Evolutionary conservation across 2,888 invertebrate species (phyloP), one percentile per base, ranked within the genome.

Genomic region (Sinohyriopsis cumingii): DNA sequence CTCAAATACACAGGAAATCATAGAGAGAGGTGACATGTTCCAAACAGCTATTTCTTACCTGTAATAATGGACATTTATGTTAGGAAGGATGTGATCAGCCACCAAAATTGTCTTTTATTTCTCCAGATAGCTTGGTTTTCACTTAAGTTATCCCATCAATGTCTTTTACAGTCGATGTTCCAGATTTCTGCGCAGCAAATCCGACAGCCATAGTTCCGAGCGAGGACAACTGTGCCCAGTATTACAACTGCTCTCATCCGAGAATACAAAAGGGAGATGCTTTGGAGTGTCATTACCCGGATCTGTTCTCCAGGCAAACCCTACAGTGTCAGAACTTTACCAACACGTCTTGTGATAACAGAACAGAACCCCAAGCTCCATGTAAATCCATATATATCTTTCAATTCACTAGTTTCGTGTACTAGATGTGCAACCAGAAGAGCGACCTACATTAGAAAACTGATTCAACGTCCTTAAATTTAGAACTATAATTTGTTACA

Each of bases 221-320:
- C 33, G 74, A 73, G 22, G 71, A 72, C 1, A 78, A 81, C 67
- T 81, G 81, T 72, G 81, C 79, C 25, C 78, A 79, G 66, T 81
- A 75, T 68, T 75, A 78, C 33, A 76, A 78, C 67, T 81, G 81
- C 62, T 71, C 81, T 15, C 56, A 64, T 55, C 65, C 59, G 18
- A 0, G 9, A 45, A 19, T 69, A 67, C 18, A 62, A 62, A n/a
- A 45, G 25, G 19, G 61, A 25, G n/a, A 15, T 25, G n/a, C 19
- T n/a, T 20, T 61, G 45, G 81, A 81, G 55, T 81, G 81, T 67
- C 55, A 24, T 6, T 81, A 81, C 54, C 79, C 81, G 28, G 75
- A 78, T 45, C 70, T 82, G 22, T 82, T 78, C 69, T 81, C 80
- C 2, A 67, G 72, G 1, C 68, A 69, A 15, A 70, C 76, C 9